phyloP scores from a whole-genome alignment of 2,888 invertebrate genomes.

The Oscheius sp. region DNA sequence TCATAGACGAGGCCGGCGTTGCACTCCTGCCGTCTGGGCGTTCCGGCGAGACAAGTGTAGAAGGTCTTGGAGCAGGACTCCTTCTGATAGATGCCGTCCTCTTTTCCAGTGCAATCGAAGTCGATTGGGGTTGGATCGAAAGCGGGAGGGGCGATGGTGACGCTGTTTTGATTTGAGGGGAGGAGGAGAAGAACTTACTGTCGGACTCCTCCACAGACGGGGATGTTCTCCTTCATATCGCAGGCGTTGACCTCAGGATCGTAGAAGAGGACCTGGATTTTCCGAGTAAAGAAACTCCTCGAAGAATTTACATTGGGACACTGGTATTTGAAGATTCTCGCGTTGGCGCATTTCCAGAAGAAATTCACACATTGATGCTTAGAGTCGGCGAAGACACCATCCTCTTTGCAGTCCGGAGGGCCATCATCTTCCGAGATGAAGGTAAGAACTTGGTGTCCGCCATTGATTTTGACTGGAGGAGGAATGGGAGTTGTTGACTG shows the following conservation, averaged over 20 bases:
- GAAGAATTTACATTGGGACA: conserved; percentile 37
- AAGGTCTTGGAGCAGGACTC: conserved; percentile 30
- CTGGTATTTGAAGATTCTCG: conserved; percentile 39
- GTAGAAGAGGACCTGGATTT: conserved; percentile 36
- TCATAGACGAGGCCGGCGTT: conserved; percentile 35
- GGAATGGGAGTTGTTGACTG: not conserved
- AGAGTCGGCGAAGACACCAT: conserved; percentile 31
- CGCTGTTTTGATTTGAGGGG: not conserved
- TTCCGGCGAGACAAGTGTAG: conserved; percentile 32
- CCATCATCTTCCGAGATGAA: not conserved
- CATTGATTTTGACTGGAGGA: not conserved
- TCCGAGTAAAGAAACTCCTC: too few species aligned
- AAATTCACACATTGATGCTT: conserved; percentile 29
- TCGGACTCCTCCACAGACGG: conserved; percentile 33
- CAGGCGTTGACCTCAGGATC: conserved; percentile 37
- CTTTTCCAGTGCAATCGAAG: conserved; percentile 36
- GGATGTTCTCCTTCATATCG: conserved; percentile 36
- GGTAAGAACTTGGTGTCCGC: not conserved
- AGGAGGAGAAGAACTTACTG: not conserved
- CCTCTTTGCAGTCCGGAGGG: conserved; percentile 35
- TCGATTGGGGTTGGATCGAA: conserved; percentile 4
- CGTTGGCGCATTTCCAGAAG: conserved; percentile 47
- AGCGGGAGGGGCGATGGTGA: conserved; percentile 14
- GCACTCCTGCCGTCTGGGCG: conserved; percentile 26
- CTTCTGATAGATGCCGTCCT: conserved; percentile 36